Conservation (phyloP, 2,797 vertebrate species). For the Helostoma temminkii region DNA sequence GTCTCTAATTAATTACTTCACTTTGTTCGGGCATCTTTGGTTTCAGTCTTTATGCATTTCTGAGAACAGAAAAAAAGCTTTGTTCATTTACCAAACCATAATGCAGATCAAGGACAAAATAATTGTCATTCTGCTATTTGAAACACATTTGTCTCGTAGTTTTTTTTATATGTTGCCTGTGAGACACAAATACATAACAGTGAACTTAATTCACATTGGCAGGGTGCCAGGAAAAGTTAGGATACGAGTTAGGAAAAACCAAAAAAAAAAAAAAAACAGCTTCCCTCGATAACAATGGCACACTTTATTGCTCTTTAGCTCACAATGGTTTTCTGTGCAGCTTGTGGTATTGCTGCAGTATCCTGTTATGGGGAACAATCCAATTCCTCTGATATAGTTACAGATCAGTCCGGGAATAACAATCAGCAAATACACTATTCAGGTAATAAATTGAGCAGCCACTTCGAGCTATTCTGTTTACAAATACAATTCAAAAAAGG, state of each 20-base stretch:
- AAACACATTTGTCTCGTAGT: conserved; percentile 45
- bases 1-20: conserved; percentile 78
- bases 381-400: conserved; percentile 77
- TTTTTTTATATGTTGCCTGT: conserved; percentile 59
- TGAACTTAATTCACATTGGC: conserved; percentile 68
- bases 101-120: conserved; percentile 44
- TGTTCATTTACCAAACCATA: conserved; percentile 37
- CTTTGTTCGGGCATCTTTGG: conserved; percentile 49
- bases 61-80: conserved; percentile 40
- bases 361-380: conserved; percentile 84
- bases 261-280: conserved; percentile 44
- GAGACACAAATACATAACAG: conserved; percentile 67
- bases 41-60: conserved; percentile 44
- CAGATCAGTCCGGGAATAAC: conserved; percentile 76
- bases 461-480: conserved; percentile 50
- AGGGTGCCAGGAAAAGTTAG: conserved; percentile 76
- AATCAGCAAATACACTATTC: conserved; percentile 75
- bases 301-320: conserved; percentile 79
- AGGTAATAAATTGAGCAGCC: conserved; percentile 46
- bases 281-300: conserved; percentile 82
- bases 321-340: conserved; percentile 77
- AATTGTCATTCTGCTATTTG: conserved; percentile 35
- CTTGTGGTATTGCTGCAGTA: conserved; percentile 79
- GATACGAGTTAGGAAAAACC: conserved; percentile 54
- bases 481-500: conserved; percentile 38